Conservation (phyloP, 2,113 vertebrate genomes). For the Pycnonotus jocosus region DNA sequence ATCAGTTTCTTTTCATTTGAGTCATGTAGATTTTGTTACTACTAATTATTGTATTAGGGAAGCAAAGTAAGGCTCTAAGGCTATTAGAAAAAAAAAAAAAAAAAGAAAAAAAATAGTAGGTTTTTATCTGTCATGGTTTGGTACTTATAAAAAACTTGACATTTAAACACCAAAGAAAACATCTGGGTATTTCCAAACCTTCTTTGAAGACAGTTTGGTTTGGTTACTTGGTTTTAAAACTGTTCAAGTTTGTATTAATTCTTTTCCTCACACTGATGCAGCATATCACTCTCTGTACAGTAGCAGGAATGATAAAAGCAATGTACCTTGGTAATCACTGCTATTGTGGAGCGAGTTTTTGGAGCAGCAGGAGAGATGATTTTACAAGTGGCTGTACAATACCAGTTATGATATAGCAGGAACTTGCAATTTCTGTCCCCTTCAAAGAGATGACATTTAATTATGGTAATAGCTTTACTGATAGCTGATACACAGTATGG, state of each 20-base stretch:
- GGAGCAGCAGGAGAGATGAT: conserved; percentile 66
- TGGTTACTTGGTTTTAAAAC: neutral
- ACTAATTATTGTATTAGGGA: neutral
- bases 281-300: neutral
- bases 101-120: too few relatives aligned
- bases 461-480: conserved; percentile 63
- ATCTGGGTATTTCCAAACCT: neutral
- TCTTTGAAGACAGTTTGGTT: neutral
- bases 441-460: conserved; percentile 68
- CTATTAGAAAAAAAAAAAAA: neutral
- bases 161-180: neutral
- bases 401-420: conserved; percentile 48
- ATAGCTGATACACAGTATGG: conserved; percentile 60
- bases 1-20: neutral
- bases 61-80: neutral
- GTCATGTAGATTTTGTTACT: neutral
- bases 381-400: conserved; percentile 64
- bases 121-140: neutral
- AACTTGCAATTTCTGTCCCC: conserved; percentile 52
- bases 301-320: neutral
- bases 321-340: neutral
- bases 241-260: neutral
- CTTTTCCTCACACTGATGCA: neutral
- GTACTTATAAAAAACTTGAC: neutral
- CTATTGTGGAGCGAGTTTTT: conserved; percentile 40